phyloP scores from a whole-genome alignment of 2,797 vertebrate genomes.

The Notamacropus eugenii region DNA sequence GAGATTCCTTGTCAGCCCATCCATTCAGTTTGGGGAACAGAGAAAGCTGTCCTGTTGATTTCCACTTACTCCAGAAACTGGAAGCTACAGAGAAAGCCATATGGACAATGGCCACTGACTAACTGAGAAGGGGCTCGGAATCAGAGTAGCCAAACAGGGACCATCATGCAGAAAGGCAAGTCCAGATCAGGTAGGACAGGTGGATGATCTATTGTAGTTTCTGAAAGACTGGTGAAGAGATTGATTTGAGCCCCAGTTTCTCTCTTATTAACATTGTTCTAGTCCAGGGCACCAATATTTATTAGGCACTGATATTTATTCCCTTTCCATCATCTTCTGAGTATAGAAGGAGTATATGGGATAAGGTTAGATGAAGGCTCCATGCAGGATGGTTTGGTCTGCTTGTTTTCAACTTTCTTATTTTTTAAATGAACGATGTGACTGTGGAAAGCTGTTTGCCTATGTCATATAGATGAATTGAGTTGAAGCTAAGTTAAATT shows the following conservation, averaged over 20 bases:
- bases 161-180: background rate
- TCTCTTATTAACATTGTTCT: background rate
- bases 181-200: background rate
- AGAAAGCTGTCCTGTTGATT: background rate
- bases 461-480: background rate
- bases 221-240: background rate
- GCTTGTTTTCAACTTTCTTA: background rate
- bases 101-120: background rate
- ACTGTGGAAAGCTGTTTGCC: background rate
- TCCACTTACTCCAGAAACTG: background rate
- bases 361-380: background rate
- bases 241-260: background rate
- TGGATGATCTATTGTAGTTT: background rate
- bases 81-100: background rate
- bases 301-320: background rate
- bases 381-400: background rate
- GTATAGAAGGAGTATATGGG: background rate
- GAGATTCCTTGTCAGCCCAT: background rate
- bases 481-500: background rate
- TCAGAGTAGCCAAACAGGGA: background rate
- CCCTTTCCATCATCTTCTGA: background rate
- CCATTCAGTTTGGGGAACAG: background rate
- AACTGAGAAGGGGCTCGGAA: background rate
- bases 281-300: background rate
- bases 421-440: background rate